phyloP scores from a whole-genome alignment of 2,113 vertebrate genomes.

The Choloepus hoffmanni region DNA sequence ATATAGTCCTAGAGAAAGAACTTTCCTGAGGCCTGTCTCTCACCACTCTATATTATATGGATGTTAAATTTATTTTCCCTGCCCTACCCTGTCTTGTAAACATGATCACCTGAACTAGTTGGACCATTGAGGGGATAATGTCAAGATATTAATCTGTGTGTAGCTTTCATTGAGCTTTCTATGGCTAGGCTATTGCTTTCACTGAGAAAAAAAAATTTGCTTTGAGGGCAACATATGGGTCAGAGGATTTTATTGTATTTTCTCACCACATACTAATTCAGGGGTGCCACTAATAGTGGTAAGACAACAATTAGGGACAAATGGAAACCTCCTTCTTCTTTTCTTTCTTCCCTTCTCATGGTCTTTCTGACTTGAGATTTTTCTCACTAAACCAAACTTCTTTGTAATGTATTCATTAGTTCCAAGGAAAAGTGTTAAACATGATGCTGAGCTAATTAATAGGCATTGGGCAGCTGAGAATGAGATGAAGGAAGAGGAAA shows the following conservation, averaged over 20 bases:
- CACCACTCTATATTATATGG: neutral
- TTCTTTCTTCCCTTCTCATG: neutral
- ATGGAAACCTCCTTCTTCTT: neutral
- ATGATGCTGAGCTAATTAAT: neutral
- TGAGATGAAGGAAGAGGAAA: neutral
- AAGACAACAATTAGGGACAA: neutral
- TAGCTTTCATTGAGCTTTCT: neutral
- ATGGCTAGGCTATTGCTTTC: neutral
- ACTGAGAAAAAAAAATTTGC: neutral
- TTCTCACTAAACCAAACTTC: neutral
- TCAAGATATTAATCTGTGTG: neutral
- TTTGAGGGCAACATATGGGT: neutral
- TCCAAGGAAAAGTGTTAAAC: neutral
- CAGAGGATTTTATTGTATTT: slow-evolving; percentile 39
- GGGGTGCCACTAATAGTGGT: neutral
- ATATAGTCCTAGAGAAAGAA: neutral
- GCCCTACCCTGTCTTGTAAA: neutral
- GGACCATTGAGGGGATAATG: neutral
- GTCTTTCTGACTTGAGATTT: slow-evolving; percentile 31
- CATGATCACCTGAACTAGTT: slow-evolving; percentile 19
- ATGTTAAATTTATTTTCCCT: slow-evolving; percentile 9
- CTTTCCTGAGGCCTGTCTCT: neutral
- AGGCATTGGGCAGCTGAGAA: neutral
- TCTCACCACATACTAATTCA: neutral
- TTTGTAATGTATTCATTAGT: slow-evolving; percentile 10